A percentile compares a stretch with the other conserved stretches of the same genome.
Evolutionary conservation across 2,888 invertebrate genomes (phyloP).

Genomic region (Pachydiplax longipennis): DNA sequence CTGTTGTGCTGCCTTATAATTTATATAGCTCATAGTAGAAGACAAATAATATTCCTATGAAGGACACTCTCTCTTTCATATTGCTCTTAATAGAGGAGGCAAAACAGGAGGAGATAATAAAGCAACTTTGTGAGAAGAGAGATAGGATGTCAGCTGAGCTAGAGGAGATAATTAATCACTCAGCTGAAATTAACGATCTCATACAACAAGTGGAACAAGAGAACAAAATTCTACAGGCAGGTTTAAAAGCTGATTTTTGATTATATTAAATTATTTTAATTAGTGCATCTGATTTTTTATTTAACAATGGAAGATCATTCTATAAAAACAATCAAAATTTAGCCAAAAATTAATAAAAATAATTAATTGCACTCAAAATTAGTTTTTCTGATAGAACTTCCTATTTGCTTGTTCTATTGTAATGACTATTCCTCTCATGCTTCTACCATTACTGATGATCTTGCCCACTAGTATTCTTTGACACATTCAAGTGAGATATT

Average conservation of each 20-base stretch:
- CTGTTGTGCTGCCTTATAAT: no score
- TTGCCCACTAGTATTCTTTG: no score
- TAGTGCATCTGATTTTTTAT: no score
- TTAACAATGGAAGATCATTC: not conserved
- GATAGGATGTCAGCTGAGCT: not conserved
- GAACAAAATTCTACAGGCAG: slow-evolving; percentile 22
- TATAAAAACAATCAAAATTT: not conserved
- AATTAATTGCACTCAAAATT: not conserved
- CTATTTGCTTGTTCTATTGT: no score
- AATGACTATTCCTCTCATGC: no score
- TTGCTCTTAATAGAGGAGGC: not conserved
- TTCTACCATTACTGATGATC: no score
- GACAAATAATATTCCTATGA: no score
- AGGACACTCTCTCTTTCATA: not conserved
- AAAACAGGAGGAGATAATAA: not conserved
- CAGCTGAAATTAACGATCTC: not conserved
- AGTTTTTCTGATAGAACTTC: no score
- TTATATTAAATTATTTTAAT: no score
- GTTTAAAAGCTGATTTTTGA: not conserved
- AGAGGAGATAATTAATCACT: not conserved
- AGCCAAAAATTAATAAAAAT: not conserved
- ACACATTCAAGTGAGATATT: no score
- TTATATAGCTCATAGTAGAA: no score
- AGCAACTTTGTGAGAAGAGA: not conserved
- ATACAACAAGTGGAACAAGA: slow-evolving; percentile 15